Percentiles rank a stretch among this genome's conserved stretches.
Evolutionary conservation across 2,888 invertebrate species (phyloP).

Genomic region (Microplitis deprimator): DNA sequence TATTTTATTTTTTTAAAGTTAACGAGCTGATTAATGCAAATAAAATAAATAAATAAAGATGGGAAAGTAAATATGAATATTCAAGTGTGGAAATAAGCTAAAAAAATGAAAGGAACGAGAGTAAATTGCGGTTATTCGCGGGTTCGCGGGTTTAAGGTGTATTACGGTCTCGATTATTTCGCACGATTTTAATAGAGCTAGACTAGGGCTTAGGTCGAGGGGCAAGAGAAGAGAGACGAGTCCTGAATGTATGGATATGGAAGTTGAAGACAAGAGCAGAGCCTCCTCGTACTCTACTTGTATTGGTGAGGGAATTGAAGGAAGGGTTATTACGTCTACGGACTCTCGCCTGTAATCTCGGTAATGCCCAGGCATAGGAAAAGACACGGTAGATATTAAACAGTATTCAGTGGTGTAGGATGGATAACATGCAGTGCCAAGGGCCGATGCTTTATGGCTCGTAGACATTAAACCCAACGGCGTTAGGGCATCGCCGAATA

Average conservation of each 20-base stretch:
- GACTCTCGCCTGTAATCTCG: slow-evolving; percentile 60
- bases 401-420: slow-evolving; percentile 50
- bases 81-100: background rate
- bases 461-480: slow-evolving; percentile 62
- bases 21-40: too few relatives aligned
- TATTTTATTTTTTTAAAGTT: background rate
- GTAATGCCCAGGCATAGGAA: slow-evolving; percentile 60
- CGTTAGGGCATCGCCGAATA: slow-evolving; percentile 64
- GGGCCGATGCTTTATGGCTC: slow-evolving; percentile 61
- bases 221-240: slow-evolving; percentile 47
- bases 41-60: background rate
- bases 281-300: background rate
- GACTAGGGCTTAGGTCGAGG: slow-evolving; percentile 35
- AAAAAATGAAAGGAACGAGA: slow-evolving; percentile 26
- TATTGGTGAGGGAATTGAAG: slow-evolving; percentile 30
- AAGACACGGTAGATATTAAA: slow-evolving; percentile 53
- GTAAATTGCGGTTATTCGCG: slow-evolving; percentile 58
- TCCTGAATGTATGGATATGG: slow-evolving; percentile 27
- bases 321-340: slow-evolving; percentile 58
- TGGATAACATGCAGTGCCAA: slow-evolving; percentile 32
- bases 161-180: slow-evolving; percentile 61
- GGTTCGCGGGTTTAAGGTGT: slow-evolving; percentile 59
- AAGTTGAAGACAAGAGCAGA: background rate
- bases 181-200: slow-evolving; percentile 61
- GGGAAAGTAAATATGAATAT: background rate